Evolutionary conservation across 2,797 vertebrate species (phyloP), one percentile per base, ranked within the genome.

Genomic region (Mormyrus hasselquistii): DNA sequence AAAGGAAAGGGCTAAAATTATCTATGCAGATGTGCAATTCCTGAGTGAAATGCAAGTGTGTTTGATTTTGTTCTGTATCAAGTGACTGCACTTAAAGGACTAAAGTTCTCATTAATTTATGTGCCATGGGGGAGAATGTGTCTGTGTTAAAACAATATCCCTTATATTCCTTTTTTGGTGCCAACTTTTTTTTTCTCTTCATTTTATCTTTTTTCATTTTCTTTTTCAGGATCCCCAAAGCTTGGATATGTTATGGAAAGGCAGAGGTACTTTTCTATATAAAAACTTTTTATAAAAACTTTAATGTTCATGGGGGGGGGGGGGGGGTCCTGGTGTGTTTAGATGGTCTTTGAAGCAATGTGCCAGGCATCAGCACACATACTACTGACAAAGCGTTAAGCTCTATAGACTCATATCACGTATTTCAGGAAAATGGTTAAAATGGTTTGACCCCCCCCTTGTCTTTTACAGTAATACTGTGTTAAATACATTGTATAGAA

Each of bases 211-310:
- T 89, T 90, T 86, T 57, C 14, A 16, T 52, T 86, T 87, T 87
- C 86, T 87, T 12, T 91, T 91, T 22, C 93, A 96, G 96, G 94
- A 84, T 94, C 94, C 12, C 85, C 92, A 1, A 95, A 93, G 88
- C 73, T 94, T 34, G 96, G 95, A 41, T 96, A 95, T 55, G 22
- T 95, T 34, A 93, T 92, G 88, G 90, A 94, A 90, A 55, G 55
- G 76, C 65, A 91, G 0, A 96, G 95, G 96, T 96, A 94, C 62
- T 16, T 55, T 41, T 89, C 1, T 34, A 52, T 25, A 38, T 34
- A 73, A 44, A 53, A 22, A 55, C 52, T 87, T 87, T 59, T 57
- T 41, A 41, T 82, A 82, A 82, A 82, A 22, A 22, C n/a, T 59
- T 62, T 22, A 59, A 7, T n/a, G 6, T 59, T 59, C n/a, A 55